These are phyloP conservation scores for Dendroctonus valens DNA, from an alignment of 1,140 invertebrate genomes.

Conservation along the genomic window DNA sequence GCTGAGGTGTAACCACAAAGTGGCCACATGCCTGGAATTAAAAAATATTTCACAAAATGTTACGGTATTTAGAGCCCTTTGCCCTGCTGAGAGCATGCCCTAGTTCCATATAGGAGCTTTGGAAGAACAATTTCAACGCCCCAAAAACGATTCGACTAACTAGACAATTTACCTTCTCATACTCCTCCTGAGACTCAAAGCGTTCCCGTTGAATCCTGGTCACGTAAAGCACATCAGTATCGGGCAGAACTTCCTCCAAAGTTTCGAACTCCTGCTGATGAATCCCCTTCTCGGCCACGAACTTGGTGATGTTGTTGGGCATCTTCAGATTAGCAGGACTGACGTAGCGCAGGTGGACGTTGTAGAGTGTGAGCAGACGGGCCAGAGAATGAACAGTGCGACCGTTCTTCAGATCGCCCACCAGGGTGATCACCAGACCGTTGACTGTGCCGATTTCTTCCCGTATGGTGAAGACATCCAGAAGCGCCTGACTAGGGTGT, in stretches of 20 bases:
- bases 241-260: conserved; percentile 82
- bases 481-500: conserved; percentile 96
- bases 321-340: conserved; percentile 83
- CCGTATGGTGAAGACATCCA: conserved; percentile 97
- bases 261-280: conserved; percentile 70
- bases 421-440: conserved; percentile 87
- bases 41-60: conserved; percentile 6
- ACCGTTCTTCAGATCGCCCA: conserved; percentile 97
- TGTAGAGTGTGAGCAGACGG: conserved; percentile 84
- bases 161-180: conserved; percentile 70
- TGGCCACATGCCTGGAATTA: conserved; percentile 72
- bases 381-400: conserved; percentile 98
- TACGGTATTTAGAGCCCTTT: no score
- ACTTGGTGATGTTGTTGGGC: conserved; percentile 83
- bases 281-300: conserved; percentile 75
- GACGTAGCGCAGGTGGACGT: conserved; percentile 88
- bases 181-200: conserved; percentile 82
- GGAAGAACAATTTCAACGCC: no score
- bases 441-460: conserved; percentile 99
- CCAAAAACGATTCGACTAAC: not conserved
- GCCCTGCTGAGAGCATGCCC: no score
- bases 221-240: conserved; percentile 97
- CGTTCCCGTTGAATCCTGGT: conserved; percentile 96
- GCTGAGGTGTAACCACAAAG: conserved; percentile 87
- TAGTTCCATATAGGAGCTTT: no score